Conservation (phyloP, 2,888 invertebrate genomes). For the Pachliopta kotzebuea region DNA sequence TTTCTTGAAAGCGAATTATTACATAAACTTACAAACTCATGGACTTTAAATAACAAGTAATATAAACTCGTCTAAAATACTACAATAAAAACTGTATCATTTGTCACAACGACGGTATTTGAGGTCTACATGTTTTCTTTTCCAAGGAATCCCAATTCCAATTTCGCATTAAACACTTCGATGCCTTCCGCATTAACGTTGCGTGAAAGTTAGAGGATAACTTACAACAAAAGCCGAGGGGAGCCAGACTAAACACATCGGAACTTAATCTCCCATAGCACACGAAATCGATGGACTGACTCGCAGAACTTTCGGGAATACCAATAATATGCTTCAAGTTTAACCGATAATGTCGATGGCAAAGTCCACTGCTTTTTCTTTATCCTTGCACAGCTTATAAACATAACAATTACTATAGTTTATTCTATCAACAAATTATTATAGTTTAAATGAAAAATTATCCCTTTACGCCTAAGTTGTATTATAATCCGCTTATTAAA, state of each 20-base stretch:
- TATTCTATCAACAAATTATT: no score
- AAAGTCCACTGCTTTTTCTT: background rate
- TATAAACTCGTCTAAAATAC: background rate
- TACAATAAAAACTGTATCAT: background rate
- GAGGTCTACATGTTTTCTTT: background rate
- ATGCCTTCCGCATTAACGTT: constrained; percentile 46
- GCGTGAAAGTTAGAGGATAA: constrained; percentile 48
- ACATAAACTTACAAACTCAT: background rate
- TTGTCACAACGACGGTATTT: no score
- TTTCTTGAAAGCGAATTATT: no score
- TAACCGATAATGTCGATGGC: background rate
- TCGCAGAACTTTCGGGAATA: constrained; percentile 42
- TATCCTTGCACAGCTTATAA: no score
- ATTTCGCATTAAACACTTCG: constrained; percentile 15
- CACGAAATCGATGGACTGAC: constrained; percentile 61
- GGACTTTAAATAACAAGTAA: background rate
- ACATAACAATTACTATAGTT: no score
- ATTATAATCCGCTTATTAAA: no score
- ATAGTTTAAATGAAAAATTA: no score
- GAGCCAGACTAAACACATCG: constrained; percentile 50
- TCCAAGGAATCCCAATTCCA: background rate
- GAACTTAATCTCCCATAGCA: constrained; percentile 61
- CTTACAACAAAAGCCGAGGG: constrained; percentile 39
- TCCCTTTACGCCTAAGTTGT: no score
- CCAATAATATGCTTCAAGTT: constrained; percentile 12